Evolutionary conservation across 2,113 vertebrate species (phyloP).

Genomic region (Cynocephalus volans): DNA sequence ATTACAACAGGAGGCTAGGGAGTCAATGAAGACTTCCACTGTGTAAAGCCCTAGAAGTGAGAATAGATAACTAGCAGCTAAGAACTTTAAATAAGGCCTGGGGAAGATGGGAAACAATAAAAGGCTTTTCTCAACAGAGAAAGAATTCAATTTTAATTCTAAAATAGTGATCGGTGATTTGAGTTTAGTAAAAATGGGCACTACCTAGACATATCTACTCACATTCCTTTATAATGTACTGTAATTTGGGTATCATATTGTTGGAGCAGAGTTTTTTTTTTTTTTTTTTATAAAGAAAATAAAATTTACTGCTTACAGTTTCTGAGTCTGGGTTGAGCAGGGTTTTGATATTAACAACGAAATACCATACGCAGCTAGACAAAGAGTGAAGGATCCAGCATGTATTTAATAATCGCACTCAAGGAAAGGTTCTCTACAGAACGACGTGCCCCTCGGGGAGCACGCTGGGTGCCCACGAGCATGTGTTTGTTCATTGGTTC

Average conservation of each 20-base stretch:
- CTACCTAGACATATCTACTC: not conserved
- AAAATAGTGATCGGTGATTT: conserved; percentile 24
- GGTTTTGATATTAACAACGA: conserved; percentile 50
- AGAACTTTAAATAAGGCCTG: conserved; percentile 18
- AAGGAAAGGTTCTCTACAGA: not conserved
- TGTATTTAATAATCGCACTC: not conserved
- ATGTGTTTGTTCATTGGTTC: not conserved
- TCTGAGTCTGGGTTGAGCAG: too few species aligned
- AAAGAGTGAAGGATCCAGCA: not conserved
- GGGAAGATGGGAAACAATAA: not conserved
- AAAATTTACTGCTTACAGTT: too few species aligned
- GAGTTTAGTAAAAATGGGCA: conserved; percentile 27
- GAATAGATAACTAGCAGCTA: not conserved
- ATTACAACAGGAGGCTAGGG: not conserved
- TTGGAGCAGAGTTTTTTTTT: not conserved
- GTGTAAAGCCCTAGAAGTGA: not conserved
- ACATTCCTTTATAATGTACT: not conserved
- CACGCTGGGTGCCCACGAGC: not conserved
- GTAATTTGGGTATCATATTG: not conserved
- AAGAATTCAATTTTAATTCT: conserved; percentile 28
- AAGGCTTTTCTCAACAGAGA: not conserved
- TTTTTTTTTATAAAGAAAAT: too few species aligned
- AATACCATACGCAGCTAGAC: not conserved
- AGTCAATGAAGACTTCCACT: not conserved
- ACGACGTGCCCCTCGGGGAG: not conserved